Conservation (phyloP, 2,888 invertebrate species). For the Byasa hedistus region DNA sequence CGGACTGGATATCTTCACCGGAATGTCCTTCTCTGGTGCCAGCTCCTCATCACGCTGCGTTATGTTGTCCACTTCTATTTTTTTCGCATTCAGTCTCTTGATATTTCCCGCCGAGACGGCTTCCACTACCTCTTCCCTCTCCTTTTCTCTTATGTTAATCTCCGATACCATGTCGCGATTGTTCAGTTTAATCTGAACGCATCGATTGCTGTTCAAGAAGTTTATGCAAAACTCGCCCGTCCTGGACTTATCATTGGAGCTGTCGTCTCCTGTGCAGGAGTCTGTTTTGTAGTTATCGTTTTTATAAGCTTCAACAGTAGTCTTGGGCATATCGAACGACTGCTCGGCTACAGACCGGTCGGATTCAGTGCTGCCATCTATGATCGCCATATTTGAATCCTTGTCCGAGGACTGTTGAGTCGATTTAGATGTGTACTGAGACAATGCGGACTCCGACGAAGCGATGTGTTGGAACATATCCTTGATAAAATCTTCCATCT, state of each 20-base stretch:
- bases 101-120: constrained; percentile 62
- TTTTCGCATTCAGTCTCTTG: constrained; percentile 53
- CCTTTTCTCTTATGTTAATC: constrained; percentile 53
- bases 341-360: constrained; percentile 6
- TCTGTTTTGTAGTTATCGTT: constrained; percentile 57
- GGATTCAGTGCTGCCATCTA: not conserved
- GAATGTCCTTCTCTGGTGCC: constrained; percentile 57
- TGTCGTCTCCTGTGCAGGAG: constrained; percentile 47
- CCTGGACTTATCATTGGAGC: constrained; percentile 30
- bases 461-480: constrained; percentile 66
- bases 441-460: constrained; percentile 48
- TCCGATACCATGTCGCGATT: constrained; percentile 58
- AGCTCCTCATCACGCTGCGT: constrained; percentile 37
- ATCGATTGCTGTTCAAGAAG: constrained; percentile 46
- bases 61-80: constrained; percentile 47
- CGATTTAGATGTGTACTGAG: constrained; percentile 31
- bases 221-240: constrained; percentile 54
- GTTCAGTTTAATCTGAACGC: constrained; percentile 54
- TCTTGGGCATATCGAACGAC: constrained; percentile 32
- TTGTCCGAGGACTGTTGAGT: not conserved
- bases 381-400: constrained; percentile 10
- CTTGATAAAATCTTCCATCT: constrained; percentile 66
- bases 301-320: constrained; percentile 52
- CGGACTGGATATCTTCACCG: constrained; percentile 59
- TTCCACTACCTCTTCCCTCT: constrained; percentile 36